phyloP scores from a whole-genome alignment of 2,113 vertebrate genomes.

The Cheirogaleus medius region DNA sequence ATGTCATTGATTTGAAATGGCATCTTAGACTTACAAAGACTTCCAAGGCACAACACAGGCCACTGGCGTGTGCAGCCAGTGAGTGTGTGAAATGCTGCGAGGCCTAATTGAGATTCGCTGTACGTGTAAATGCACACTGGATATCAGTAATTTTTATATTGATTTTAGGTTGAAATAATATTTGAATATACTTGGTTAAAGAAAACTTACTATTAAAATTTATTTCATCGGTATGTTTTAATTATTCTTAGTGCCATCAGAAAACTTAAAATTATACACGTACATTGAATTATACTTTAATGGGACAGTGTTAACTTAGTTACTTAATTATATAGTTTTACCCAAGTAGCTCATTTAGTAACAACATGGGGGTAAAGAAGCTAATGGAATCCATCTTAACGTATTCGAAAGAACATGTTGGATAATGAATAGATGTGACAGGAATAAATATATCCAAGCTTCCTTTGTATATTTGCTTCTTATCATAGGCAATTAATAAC shows the following conservation, averaged over 20 bases:
- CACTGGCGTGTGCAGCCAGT: not conserved
- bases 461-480: not conserved
- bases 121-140: not conserved
- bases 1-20: not conserved
- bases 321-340: not conserved
- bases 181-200: not conserved
- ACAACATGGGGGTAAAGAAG: not conserved
- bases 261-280: not conserved
- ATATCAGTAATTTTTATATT: not conserved
- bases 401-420: not conserved
- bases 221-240: not conserved
- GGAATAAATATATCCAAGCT: not conserved
- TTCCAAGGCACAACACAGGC: too few species aligned
- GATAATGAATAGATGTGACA: not conserved
- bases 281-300: not conserved
- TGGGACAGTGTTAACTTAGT: not conserved
- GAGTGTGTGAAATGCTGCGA: not conserved
- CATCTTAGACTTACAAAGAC: accelerated
- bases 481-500: not conserved
- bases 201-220: not conserved
- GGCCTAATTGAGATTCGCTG: not conserved
- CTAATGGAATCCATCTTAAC: not conserved
- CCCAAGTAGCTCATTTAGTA: not conserved
- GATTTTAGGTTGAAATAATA: not conserved
- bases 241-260: not conserved